Evolutionary conservation across 2,113 vertebrate genomes (phyloP), one percentile per base, ranked within the genome.

Genomic region (Hippocampus zosterae): DNA sequence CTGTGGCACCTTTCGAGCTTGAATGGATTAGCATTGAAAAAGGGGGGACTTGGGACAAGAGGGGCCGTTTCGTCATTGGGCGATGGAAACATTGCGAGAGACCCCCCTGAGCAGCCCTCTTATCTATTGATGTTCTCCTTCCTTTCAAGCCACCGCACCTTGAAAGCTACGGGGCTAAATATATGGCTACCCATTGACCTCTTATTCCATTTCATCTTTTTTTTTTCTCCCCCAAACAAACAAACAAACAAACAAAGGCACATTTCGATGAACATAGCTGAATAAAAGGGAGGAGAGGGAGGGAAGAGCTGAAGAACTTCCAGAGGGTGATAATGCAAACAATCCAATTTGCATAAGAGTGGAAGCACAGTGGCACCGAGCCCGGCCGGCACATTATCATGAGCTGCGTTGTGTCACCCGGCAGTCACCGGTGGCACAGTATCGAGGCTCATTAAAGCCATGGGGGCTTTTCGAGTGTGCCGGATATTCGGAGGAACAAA

Each of bases 21-120:
- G 77, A 90, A 90, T 83, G 90, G 85, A 90, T 92, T 88, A 84
- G 74, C 88, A 88, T 81, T 91, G 81, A 37, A 84, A 79, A 91
- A 88, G 72, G 72, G 44, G 68, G 63, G n/a, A n/a, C 23, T 72
- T 68, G 76, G 80, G 86, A 77, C 81, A 85, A 68, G 57, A 78
- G 29, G 77, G 76, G 69, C 72, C 56, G 72, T 82, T 84, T 87
- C 70, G 87, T 76, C 78, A 72, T 55, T 80, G 71, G 50, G 72
- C 50, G 56, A 81, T 61, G 75, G 68, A 81, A 67, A 41, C 67
- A 72, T 82, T 88, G 78, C 87, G 87, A 87, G 70, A 75, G 85
- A 76, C 81, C 72, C 72, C 77, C 5, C 72, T 5, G 27, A 88
- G 83, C 74, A 74, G 33, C 71, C 56, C 41, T 53, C 71, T 78